Evolutionary conservation across 2,113 vertebrate genomes (phyloP).

Genomic region (Bambusicola thoracicus): DNA sequence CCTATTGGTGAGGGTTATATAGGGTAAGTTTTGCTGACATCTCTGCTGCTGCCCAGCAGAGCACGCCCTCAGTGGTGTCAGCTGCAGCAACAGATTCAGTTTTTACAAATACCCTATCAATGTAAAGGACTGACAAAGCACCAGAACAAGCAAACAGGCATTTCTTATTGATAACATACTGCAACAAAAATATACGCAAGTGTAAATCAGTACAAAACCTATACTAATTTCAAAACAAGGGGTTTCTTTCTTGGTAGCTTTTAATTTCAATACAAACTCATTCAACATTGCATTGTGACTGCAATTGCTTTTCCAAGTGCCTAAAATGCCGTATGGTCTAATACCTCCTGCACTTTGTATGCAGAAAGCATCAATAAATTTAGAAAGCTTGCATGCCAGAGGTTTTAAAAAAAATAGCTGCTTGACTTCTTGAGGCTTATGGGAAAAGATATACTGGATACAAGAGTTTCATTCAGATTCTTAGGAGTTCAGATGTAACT

Average conservation of each 20-base stretch:
- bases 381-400: not conserved
- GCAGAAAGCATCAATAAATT: not conserved
- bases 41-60: not conserved
- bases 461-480: not conserved
- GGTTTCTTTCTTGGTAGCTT: not conserved
- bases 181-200: not conserved
- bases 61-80: not conserved
- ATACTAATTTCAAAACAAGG: not conserved
- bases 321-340: not conserved
- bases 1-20: not conserved
- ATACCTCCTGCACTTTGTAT: not conserved
- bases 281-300: not conserved
- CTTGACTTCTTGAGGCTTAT: not conserved
- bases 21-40: not conserved
- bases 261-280: not conserved
- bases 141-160: not conserved
- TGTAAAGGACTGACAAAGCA: accelerated
- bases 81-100: not conserved
- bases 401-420: not conserved
- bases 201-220: not conserved
- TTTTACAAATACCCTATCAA: not conserved
- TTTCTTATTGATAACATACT: not conserved
- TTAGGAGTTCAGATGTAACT: not conserved
- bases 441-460: not conserved
- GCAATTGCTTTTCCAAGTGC: not conserved